Evolutionary conservation across 2,888 invertebrate species (phyloP).

Genomic region (Cetonia aurata): DNA sequence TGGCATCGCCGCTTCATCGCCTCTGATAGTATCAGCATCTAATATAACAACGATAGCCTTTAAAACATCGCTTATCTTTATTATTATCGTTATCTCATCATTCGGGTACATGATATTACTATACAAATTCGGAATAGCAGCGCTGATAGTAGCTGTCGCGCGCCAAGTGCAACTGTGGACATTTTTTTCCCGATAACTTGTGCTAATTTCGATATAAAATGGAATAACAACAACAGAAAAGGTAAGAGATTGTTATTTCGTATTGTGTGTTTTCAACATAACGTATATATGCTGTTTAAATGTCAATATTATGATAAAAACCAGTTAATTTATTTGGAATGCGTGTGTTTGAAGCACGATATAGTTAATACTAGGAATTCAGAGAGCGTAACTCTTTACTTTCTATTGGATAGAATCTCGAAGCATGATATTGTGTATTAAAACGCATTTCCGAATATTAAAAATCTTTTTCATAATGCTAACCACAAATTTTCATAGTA

Average conservation of each 20-base stretch:
- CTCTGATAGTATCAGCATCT: not conserved
- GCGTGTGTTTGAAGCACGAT: no score
- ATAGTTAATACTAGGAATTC: no score
- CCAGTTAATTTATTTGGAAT: no score
- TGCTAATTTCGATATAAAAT: not conserved
- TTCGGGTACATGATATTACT: constrained; percentile 22
- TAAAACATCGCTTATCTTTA: constrained; percentile 24
- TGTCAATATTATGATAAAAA: no score
- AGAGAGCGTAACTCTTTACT: no score
- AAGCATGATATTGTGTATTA: no score
- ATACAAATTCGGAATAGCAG: constrained; percentile 15
- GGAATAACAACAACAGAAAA: constrained; percentile 10
- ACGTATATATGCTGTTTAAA: no score
- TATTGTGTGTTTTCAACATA: not conserved
- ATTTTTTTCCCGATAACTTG: constrained; percentile 5
- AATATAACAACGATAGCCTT: constrained; percentile 3
- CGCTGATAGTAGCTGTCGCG: constrained; percentile 27
- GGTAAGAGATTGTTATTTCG: constrained; percentile 6
- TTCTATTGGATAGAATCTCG: no score
- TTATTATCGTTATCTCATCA: constrained; percentile 23
- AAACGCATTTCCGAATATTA: no score
- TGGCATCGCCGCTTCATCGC: not conserved
- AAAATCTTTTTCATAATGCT: no score
- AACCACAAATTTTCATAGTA: no score
- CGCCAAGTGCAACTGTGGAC: constrained; percentile 2